Evolutionary conservation across 1,140 invertebrate genomes (phyloP).

Genomic region (Cephus cinctus): DNA sequence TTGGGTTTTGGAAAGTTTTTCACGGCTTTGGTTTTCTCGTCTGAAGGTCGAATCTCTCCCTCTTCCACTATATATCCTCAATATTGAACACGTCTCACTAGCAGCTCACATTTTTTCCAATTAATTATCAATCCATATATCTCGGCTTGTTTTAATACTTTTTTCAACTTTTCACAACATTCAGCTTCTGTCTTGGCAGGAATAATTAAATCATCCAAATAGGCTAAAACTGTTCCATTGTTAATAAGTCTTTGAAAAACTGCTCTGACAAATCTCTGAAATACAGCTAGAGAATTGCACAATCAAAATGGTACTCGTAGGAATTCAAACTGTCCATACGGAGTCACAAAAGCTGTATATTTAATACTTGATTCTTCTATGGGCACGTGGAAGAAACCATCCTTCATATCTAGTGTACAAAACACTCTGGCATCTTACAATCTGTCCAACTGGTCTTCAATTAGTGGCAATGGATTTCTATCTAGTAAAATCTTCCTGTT

Average conservation of each 20-base stretch:
- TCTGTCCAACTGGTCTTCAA: conserved; percentile 51
- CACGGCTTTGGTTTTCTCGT: conserved; percentile 19
- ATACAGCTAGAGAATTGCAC: conserved; percentile 25
- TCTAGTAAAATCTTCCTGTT: conserved; percentile 46
- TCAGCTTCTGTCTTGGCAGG: conserved; percentile 2
- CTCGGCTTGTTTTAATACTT: conserved; percentile 17
- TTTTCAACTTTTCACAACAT: conserved; percentile 16
- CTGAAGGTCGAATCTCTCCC: conserved; percentile 17
- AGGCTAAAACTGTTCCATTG: background rate
- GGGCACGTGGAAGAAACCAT: conserved; percentile 54
- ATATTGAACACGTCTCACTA: conserved; percentile 19
- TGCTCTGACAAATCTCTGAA: conserved; percentile 32
- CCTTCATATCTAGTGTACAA: conserved; percentile 48
- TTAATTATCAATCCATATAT: conserved; percentile 28
- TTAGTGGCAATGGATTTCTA: conserved; percentile 52
- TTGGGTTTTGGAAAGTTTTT: conserved; percentile 20
- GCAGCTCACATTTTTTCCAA: conserved; percentile 30
- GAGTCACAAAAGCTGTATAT: background rate
- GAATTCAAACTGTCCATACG: conserved; percentile 30
- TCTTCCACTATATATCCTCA: conserved; percentile 25
- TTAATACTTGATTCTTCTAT: conserved; percentile 29
- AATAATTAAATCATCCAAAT: conserved; percentile 12
- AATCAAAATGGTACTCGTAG: conserved; percentile 38
- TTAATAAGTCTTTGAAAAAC: conserved; percentile 17
- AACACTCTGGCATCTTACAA: conserved; percentile 38